Evolutionary conservation across 1,140 invertebrate genomes (phyloP), one percentile per base, ranked within the genome.

Genomic region (Lanistes nyassanus): DNA sequence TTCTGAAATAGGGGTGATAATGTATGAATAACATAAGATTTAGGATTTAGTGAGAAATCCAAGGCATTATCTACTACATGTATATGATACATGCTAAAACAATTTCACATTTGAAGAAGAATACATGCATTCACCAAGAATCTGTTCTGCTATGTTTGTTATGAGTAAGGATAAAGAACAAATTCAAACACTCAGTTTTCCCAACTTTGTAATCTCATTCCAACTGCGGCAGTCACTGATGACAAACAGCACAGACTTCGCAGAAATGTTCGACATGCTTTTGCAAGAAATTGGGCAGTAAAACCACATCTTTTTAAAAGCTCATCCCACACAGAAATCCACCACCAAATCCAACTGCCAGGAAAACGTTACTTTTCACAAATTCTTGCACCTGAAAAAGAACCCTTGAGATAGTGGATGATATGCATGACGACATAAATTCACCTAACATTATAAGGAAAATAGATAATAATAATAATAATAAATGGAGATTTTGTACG

Each of bases 301-400:
- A 26, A 60, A 13, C 13, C 23, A 53, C 51, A 53, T 53, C 13
- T 23, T 42, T 23, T 80, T 74, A 93, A 71, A 92, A 93, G 69
- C 94, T 93, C 86, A 95, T 90, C 81, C 94, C 94, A 88, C 96
- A 92, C 82, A 96, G 92, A 90, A 96, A 94, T 87, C 95, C 95
- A 87, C 94, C 95, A 88, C 93, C 90, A 92, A 95, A 97, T 88
- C 94, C 94, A 86, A 93, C 92, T 76, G 94, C 93, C 86, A 95
- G 91, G 89, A 93, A 93, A 77, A 93, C 91, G 90, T 96, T 95
- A 85, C 92, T 90, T 90, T 91, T 91, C 87, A 93, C 92, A 92
- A 94, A 94, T 87, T 90, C 89, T 85, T 92, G 90, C 86, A 94
- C 92, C 94, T 95, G 92, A 77, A 94, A 93, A 90, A 58, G 72